Percentiles rank a stretch among this genome's conserved stretches.
Evolutionary conservation across 1,140 invertebrate genomes (phyloP).

Genomic region (Brachionus rotundiformis): DNA sequence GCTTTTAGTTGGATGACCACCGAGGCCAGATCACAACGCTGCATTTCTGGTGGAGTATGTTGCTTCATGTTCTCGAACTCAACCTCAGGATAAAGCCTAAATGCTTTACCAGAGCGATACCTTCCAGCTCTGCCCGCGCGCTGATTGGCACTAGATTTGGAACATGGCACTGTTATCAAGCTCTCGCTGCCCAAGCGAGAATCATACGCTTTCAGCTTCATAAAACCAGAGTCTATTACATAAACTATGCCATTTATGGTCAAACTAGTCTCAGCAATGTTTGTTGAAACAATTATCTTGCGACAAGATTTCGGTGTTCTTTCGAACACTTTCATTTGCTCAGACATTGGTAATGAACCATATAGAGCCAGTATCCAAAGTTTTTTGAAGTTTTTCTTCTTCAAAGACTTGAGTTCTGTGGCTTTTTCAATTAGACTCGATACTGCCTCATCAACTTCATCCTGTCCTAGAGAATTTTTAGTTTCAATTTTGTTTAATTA

Average conservation of each 20-base stretch:
- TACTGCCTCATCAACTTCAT: constrained; percentile 79
- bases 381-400: constrained; percentile 63
- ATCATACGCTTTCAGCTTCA: constrained; percentile 90
- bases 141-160: constrained; percentile 85
- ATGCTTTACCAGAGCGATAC: constrained; percentile 78
- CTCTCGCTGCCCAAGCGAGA: constrained; percentile 76
- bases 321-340: constrained; percentile 82
- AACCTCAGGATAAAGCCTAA: constrained; percentile 71
- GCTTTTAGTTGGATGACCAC: constrained; percentile 90
- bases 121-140: constrained; percentile 87
- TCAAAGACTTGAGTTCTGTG: constrained; percentile 53
- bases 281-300: constrained; percentile 92
- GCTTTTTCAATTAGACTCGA: constrained; percentile 65
- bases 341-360: constrained; percentile 78
- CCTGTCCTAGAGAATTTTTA: constrained; percentile 70
- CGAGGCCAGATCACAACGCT: constrained; percentile 79
- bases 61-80: constrained; percentile 73
- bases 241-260: constrained; percentile 86
- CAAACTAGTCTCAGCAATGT: constrained; percentile 94
- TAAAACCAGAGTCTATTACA: constrained; percentile 90
- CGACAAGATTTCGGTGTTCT: constrained; percentile 72
- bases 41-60: constrained; percentile 85
- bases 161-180: constrained; percentile 79
- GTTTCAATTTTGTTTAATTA: not conserved
- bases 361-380: constrained; percentile 86